Evolutionary conservation across 2,888 invertebrate species (phyloP), one percentile per base, ranked within the genome.

Genomic region (Macaria liturata): DNA sequence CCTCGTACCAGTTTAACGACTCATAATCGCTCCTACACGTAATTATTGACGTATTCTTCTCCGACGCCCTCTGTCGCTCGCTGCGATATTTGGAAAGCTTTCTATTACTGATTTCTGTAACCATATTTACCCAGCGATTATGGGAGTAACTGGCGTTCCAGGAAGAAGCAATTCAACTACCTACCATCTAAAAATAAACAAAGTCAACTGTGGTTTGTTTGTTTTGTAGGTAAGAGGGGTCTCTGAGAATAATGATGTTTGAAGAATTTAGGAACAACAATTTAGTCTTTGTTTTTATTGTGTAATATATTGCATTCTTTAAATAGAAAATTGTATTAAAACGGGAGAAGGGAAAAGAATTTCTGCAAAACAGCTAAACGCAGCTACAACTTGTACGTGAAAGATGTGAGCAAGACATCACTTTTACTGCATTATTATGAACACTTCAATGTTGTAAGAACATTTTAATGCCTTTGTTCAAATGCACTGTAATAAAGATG

Each of bases 131-230:
- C 70, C 65, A 83, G 69, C 80, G 84, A 88, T 88, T 86, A 86
- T 81, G 75, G 76, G 80, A 80, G 82, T 82, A 82, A 76, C 80
- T 75, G 75, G 76, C 77, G 79, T 87, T 88, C 85, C 78, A 69
- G 78, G 86, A 87, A 88, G 81, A 83, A 81, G 81, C 81, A 82
- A 86, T 88, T 84, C 81, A 81, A 82, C 76, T 81, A 78, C 78
- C 78, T 80, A 78, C 78, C 78, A 81, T 80, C 82, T 83, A 81
- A 85, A 88, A 88, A 87, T 87, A 88, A 88, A 88, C 83, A 86
- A 74, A 80, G 81, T 83, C 83, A 79, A 78, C 84, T 80, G 70
- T 77, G 76, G 81, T 84, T 81, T 88, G 81, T 89, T 88, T 88
- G 83, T 85, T 81, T 75, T 86, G 83, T 83, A 75, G 79, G 80